Percentiles rank a stretch among this genome's conserved stretches.
phyloP scores from a whole-genome alignment of 2,797 vertebrate genomes.

The Nannoperca australis region DNA sequence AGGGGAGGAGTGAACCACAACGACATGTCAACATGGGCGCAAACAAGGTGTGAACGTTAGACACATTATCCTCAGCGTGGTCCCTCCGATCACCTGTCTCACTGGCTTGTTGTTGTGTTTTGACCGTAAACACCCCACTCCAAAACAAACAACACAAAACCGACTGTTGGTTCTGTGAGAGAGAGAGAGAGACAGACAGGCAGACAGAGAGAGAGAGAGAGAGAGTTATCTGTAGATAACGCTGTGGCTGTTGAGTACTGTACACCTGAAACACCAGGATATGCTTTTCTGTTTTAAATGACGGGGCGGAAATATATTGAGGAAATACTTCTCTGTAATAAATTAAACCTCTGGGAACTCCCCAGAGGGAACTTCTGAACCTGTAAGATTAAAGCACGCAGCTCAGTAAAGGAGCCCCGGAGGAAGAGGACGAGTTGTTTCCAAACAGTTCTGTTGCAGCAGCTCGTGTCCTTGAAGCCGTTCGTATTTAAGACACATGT shows the following conservation, averaged over 20 bases:
- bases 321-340: not conserved
- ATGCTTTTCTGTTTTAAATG: not conserved
- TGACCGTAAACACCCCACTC: not conserved
- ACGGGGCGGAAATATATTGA: not conserved
- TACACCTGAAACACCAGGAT: too few species aligned
- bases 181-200: not conserved
- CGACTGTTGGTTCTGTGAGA: not conserved
- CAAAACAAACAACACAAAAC: not conserved
- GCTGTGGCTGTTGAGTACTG: too few species aligned
- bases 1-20: not conserved
- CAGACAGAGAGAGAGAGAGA: not conserved
- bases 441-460: not conserved
- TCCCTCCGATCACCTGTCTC: too few species aligned
- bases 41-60: not conserved
- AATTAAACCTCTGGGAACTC: constrained; percentile 4
- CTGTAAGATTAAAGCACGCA: not conserved
- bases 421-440: not conserved
- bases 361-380: not conserved
- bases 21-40: not conserved
- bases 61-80: too few species aligned
- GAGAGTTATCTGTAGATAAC: not conserved
- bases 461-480: not conserved
- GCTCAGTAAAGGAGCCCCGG: not conserved
- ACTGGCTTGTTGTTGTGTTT: too few species aligned
- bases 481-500: too few species aligned